Base-by-base conservation (phyloP, 2,113 vertebrate species). In the Hemiscyllium ocellatum region DNA sequence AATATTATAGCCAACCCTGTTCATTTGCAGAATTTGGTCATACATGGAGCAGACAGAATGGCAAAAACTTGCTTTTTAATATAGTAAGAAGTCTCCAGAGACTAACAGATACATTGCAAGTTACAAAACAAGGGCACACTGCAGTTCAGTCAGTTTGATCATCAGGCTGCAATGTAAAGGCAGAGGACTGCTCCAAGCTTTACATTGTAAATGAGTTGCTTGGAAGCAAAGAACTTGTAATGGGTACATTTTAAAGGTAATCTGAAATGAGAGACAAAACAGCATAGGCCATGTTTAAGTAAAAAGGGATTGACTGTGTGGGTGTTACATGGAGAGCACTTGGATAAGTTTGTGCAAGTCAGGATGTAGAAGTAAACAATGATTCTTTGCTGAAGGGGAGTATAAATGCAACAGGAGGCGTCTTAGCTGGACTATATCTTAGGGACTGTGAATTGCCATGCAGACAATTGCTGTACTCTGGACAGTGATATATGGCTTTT, bases 351-450 rank as follows among this genome's bases (percentile, higher is more conserved):
- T 72, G 69, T 72, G 94, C 69, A 72, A 95, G 94, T 72, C 94
- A 95, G 68, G 68, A 95, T 29, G 68, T 95, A 95, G 72, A 95
- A 95, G 94, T 95, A 95, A 95, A 95, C 94, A 95, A 17, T 52
- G 68, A 95, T 70, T 95, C 94, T 95, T 6, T 12, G 15, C 94
- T 26, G 94, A 70, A 47, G 66, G 94, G 94, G 94, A 95, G 94
- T 52, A 47, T 66, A 95, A 37, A 93, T 68, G 22, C 66, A 95
- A 6, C 42, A 72, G 68, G 42, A 76, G 94, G 70, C 68, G 47
- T 47, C 33, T 95, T 95, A 42, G 72, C 94, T 95, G 69, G 69
- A 95, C 15, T 95, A 72, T 10, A 76, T 95, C 69, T 72, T 42
- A 70, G 33, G 47, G 68, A 76, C 94, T 72, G 37, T 95, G 94